Evolutionary conservation across 2,113 vertebrate genomes (phyloP), one percentile per base, ranked within the genome.

Genomic region (Rhinopomastus cyanomelas): DNA sequence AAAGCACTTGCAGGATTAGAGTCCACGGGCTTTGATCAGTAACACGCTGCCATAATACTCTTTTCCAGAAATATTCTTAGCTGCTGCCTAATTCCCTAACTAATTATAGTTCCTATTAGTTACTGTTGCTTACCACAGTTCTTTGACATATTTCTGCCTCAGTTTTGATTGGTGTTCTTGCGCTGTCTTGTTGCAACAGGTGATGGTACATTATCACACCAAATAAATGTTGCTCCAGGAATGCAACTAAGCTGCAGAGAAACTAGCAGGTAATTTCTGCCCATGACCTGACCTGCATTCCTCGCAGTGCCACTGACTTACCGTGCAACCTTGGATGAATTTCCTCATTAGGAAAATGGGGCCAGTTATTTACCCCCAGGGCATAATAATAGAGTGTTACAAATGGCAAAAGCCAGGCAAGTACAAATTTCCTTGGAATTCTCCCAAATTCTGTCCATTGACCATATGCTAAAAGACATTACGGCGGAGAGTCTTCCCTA

Each of bases 341-440:
- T 93, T 94, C 81, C 89, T 93, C 89, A 61, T 94, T 87, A 93
- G 91, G 91, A 92, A 87, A 92, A 95, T 61, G 59, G 77, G 65
- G 62, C 36, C 88, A 65, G 65, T 92, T 75, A 94, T 92, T 92
- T 91, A 84, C 83, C 90, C 69, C 53, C 46, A 57, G 85, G 90
- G 83, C 53, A 55, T 13, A n/a, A 46, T 55, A 59, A 61, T 61
- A 14, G 16, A 2, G 53, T 7, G n/a, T n/a, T 69, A 73, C 53
- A 81, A 81, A 91, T 52, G 73, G 42, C 88, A 88, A 64, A 78
- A 94, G 66, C 32, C 11, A 2, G 69, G 62, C 27, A 86, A 79
- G 69, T 73, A 86, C 80, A 92, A 81, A 92, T 94, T 78, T 78
- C 61, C 48, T 88, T 95, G 93, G 93, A 94, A 51, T 69, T 23